Evolutionary conservation across 2,113 vertebrate genomes (phyloP).

Genomic region (Nanorana parkeri): DNA sequence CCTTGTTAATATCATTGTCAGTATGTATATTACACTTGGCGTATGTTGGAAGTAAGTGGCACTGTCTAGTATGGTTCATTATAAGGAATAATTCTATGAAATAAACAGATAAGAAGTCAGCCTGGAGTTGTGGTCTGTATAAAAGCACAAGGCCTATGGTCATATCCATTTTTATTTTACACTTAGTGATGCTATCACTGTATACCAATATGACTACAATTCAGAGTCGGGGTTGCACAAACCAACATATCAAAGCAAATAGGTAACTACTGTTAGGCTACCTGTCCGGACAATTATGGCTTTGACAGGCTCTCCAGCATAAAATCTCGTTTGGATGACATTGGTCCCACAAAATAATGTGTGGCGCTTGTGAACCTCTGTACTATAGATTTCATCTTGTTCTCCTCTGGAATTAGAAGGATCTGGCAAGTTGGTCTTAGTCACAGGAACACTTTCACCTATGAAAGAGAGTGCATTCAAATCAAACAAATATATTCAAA

Average conservation of each 20-base stretch:
- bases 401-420: constrained; percentile 73
- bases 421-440: constrained; percentile 94
- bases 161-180: too few relatives aligned
- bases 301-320: constrained; percentile 92
- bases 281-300: constrained; percentile 95
- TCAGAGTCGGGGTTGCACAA: not conserved
- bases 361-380: constrained; percentile 89
- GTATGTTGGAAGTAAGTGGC: too few relatives aligned
- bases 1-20: too few relatives aligned
- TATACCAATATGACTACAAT: too few relatives aligned
- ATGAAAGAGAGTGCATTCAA: not conserved
- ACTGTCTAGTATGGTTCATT: too few relatives aligned
- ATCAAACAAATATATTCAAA: too few relatives aligned
- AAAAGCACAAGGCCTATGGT: too few relatives aligned
- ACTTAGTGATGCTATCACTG: too few relatives aligned
- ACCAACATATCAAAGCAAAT: not conserved
- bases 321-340: constrained; percentile 97
- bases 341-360: constrained; percentile 95
- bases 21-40: too few relatives aligned
- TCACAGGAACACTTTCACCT: constrained; percentile 98
- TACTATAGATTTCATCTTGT: constrained; percentile 78
- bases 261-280: constrained; percentile 58
- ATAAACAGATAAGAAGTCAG: too few relatives aligned
- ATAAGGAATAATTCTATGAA: too few relatives aligned
- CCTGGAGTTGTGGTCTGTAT: too few relatives aligned